phyloP scores from a whole-genome alignment of 2,888 invertebrate genomes.

The Thera britannica region DNA sequence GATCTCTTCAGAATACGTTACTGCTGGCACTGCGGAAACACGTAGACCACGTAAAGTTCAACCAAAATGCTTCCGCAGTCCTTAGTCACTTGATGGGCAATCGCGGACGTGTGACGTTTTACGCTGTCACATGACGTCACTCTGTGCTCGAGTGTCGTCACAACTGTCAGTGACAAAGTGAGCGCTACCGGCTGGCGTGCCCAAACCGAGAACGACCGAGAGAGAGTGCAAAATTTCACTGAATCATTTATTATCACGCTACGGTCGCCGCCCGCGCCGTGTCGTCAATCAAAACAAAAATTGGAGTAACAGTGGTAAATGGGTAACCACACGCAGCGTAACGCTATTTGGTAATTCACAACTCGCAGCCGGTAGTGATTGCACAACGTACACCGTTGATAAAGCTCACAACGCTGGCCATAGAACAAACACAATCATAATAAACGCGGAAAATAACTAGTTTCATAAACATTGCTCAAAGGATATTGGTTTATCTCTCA shows the following conservation, averaged over 20 bases:
- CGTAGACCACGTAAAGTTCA: constrained; percentile 16
- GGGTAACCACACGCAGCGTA: constrained; percentile 39
- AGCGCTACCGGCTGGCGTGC: constrained; percentile 29
- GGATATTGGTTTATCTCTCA: constrained; percentile 28
- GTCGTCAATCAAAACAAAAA: constrained; percentile 47
- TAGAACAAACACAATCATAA: constrained; percentile 30
- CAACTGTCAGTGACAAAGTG: constrained; percentile 39
- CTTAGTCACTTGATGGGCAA: constrained; percentile 26
- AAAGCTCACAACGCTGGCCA: constrained; percentile 29
- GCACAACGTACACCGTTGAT: constrained; percentile 38
- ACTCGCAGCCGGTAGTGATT: constrained; percentile 40
- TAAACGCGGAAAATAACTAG: constrained; percentile 27
- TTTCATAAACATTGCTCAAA: constrained; percentile 37
- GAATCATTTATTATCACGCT: constrained; percentile 59
- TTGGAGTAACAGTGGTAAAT: constrained; percentile 40
- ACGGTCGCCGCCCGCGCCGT: constrained; percentile 39
- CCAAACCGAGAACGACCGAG: constrained; percentile 27
- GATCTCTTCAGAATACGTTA: constrained; percentile 5
- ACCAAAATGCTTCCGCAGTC: constrained; percentile 33
- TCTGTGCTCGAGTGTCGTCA: constrained; percentile 44
- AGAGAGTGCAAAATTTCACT: constrained; percentile 39
- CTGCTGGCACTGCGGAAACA: constrained; percentile 21
- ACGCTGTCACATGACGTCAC: constrained; percentile 44
- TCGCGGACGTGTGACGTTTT: constrained; percentile 40
- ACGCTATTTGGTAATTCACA: constrained; percentile 37